Evolutionary conservation across 2,113 vertebrate species (phyloP).

Genomic region (Anolis sagrei): DNA sequence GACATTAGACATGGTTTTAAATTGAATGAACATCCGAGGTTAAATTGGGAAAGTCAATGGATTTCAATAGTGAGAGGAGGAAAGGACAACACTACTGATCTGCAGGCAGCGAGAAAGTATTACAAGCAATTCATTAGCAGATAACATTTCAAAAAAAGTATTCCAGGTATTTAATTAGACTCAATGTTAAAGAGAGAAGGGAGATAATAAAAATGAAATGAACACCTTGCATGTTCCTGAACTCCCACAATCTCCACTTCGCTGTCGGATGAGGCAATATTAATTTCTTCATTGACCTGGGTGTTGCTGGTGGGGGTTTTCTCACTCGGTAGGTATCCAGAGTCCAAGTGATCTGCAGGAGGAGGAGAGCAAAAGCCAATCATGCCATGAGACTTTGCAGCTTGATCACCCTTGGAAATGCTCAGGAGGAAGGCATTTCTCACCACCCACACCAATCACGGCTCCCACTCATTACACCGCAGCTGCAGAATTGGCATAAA

Average conservation of each 20-base stretch:
- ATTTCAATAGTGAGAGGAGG: too few relatives aligned
- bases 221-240: slow-evolving; percentile 92
- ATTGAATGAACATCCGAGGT: not conserved
- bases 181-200: slow-evolving; percentile 33
- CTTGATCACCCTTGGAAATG: not conserved
- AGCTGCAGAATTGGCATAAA: not conserved
- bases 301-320: slow-evolving; percentile 70
- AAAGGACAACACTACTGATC: not conserved
- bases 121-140: not conserved
- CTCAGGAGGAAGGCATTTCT: slow-evolving; percentile 8
- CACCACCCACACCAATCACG: not conserved
- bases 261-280: slow-evolving; percentile 90
- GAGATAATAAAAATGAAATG: slow-evolving; percentile 12
- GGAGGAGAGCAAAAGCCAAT: slow-evolving; percentile 39
- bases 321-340: slow-evolving; percentile 81
- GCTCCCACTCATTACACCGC: not conserved
- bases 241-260: slow-evolving; percentile 98
- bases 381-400: slow-evolving; percentile 16
- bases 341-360: slow-evolving; percentile 85
- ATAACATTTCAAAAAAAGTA: not conserved
- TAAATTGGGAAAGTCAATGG: too few relatives aligned
- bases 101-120: not conserved
- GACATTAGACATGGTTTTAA: not conserved
- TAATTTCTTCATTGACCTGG: slow-evolving; percentile 88
- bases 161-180: not conserved